Conservation (phyloP, 2,888 invertebrate species). For the Eupithecia vulgata region DNA sequence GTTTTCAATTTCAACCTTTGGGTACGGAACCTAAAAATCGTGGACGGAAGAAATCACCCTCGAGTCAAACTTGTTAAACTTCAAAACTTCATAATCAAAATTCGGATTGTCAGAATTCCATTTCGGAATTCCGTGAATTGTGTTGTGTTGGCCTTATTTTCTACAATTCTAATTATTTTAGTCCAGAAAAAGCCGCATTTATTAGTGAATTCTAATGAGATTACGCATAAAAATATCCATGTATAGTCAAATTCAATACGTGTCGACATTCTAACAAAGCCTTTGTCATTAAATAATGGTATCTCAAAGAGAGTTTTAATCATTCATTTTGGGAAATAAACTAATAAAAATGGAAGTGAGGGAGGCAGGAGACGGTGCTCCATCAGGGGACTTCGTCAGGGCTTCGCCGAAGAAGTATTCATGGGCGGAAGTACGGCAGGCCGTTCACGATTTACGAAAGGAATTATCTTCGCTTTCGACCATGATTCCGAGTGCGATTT, state of each 20-base stretch:
- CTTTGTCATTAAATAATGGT: conserved; percentile 39
- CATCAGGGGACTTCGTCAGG: conserved; percentile 69
- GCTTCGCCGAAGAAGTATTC: conserved; percentile 79
- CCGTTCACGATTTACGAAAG: conserved; percentile 91
- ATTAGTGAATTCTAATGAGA: conserved; percentile 48
- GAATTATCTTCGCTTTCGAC: conserved; percentile 91
- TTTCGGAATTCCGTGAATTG: conserved; percentile 43
- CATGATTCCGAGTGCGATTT: conserved; percentile 92
- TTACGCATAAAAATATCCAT: conserved; percentile 42
- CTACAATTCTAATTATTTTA: conserved; percentile 33
- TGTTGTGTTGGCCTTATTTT: conserved; percentile 61
- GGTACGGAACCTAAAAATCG: not conserved
- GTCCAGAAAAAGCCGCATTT: conserved; percentile 45
- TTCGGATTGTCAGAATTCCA: not conserved
- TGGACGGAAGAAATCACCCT: not conserved
- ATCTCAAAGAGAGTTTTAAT: conserved; percentile 32
- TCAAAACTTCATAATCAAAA: not conserved
- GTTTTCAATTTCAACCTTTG: no score
- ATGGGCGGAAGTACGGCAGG: conserved; percentile 92
- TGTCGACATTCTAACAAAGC: conserved; percentile 34
- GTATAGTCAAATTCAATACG: conserved; percentile 40
- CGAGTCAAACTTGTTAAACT: not conserved
- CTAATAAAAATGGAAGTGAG: conserved; percentile 69
- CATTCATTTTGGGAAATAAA: conserved; percentile 32
- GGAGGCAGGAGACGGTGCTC: conserved; percentile 78